phyloP scores from a whole-genome alignment of 2,113 vertebrate species.

The Phalacrocorax pelagicus region DNA sequence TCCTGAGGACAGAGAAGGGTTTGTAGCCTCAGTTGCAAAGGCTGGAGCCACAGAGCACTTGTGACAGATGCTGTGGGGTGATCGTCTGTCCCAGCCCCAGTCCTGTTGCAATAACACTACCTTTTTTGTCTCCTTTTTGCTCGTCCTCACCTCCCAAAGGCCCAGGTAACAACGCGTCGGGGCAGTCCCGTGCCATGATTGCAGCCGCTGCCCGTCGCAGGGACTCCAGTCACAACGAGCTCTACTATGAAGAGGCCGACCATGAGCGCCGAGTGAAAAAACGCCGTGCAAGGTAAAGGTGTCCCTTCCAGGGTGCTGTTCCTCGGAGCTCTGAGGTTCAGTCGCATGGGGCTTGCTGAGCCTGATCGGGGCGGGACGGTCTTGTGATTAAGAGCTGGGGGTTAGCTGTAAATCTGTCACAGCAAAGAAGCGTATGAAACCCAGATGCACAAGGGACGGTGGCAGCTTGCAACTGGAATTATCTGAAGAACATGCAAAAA shows the following conservation, averaged over 20 bases:
- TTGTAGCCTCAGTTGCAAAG: not conserved
- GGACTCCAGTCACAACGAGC: constrained; percentile 90
- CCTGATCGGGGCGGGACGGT: fast-evolving
- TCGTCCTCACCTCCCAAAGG: constrained; percentile 10
- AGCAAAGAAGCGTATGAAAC: not conserved
- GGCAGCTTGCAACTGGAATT: not conserved
- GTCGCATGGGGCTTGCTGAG: fast-evolving
- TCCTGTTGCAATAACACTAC: not conserved
- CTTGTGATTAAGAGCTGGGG: not conserved
- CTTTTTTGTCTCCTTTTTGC: not conserved
- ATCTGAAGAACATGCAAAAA: not conserved
- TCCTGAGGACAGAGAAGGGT: not conserved
- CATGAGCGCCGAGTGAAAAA: constrained; percentile 76
- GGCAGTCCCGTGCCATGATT: constrained; percentile 88
- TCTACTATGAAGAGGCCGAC: constrained; percentile 86
- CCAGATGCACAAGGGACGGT: not conserved
- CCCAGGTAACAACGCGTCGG: constrained; percentile 79
- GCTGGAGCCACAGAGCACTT: not conserved
- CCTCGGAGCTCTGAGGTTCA: fast-evolving
- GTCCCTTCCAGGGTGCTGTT: fast-evolving
- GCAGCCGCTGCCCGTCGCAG: constrained; percentile 84
- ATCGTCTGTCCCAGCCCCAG: not conserved
- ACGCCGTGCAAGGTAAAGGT: constrained; percentile 72
- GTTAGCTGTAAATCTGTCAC: not conserved
- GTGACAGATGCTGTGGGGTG: not conserved